Conservation (phyloP, 2,113 vertebrate species). For the Datnioides undecimradiatus region DNA sequence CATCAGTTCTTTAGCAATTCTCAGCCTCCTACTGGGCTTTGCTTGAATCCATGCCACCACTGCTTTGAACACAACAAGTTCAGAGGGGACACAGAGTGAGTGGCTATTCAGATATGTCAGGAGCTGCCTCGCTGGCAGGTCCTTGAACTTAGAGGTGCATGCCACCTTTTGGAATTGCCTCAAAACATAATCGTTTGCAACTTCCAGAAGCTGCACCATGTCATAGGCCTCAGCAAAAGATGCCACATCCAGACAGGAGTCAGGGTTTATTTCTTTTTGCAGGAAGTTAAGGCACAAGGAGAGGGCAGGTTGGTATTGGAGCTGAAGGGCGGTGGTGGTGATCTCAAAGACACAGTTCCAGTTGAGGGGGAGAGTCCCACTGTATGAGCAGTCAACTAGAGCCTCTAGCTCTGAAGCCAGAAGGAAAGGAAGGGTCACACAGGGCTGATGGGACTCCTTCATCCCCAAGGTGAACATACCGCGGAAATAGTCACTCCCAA, state of each 20-base stretch:
- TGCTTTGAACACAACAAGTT: slow-evolving; percentile 89
- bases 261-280: slow-evolving; percentile 82
- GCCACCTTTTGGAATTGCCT: slow-evolving; percentile 87
- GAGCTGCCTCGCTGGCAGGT: slow-evolving; percentile 85
- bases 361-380: slow-evolving; percentile 81
- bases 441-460: slow-evolving; percentile 85
- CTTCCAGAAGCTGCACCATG: slow-evolving; percentile 79
- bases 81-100: slow-evolving; percentile 86
- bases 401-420: slow-evolving; percentile 83
- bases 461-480: slow-evolving; percentile 92
- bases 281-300: slow-evolving; percentile 87
- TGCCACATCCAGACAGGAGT: slow-evolving; percentile 81
- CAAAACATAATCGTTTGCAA: slow-evolving; percentile 86
- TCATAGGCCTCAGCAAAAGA: slow-evolving; percentile 86
- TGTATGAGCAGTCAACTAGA: slow-evolving; percentile 88
- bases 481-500: slow-evolving; percentile 91
- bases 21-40: slow-evolving; percentile 76
- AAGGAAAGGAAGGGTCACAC: slow-evolving; percentile 77
- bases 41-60: slow-evolving; percentile 87
- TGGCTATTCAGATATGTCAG: slow-evolving; percentile 84
- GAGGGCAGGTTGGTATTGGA: slow-evolving; percentile 88
- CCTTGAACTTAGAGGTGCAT: slow-evolving; percentile 85
- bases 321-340: slow-evolving; percentile 86
- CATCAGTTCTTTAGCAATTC: slow-evolving; percentile 83
- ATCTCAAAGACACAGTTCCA: slow-evolving; percentile 88